Conservation (phyloP, 2,113 vertebrate species). For the Noctilio leporinus region DNA sequence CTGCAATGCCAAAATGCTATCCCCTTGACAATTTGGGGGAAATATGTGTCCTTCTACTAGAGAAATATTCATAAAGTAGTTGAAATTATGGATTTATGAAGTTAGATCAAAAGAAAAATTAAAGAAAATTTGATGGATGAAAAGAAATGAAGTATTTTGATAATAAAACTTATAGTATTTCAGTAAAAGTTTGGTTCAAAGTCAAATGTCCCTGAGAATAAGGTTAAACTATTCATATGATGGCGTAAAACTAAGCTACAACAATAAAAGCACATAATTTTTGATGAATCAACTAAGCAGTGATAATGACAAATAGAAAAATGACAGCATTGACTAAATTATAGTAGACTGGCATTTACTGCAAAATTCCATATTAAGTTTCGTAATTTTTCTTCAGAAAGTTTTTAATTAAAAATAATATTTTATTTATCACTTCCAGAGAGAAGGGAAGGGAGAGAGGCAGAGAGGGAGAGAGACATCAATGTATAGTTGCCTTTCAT, state of each 20-base stretch:
- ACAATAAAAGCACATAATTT: background rate
- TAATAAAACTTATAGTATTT: background rate
- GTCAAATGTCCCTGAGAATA: conserved; percentile 14
- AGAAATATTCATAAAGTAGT: background rate
- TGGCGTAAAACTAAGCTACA: background rate
- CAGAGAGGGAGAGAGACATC: too few species aligned
- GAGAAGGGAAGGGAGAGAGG: too few species aligned
- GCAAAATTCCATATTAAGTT: background rate
- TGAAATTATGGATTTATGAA: background rate
- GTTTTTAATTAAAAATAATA: too few species aligned
- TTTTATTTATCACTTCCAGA: too few species aligned
- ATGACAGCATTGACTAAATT: background rate
- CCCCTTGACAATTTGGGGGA: background rate
- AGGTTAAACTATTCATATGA: background rate
- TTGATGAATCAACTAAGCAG: background rate
- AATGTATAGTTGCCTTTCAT: too few species aligned
- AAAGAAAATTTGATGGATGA: background rate
- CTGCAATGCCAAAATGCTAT: background rate
- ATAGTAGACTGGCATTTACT: background rate
- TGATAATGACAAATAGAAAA: background rate
- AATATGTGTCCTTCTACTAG: background rate
- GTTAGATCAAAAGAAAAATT: background rate
- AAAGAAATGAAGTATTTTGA: background rate
- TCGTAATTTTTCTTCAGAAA: background rate
- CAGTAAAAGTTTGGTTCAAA: background rate